Evolutionary conservation across 92 coral and sea anemone species (phyloP).

Genomic region (Epizoanthus rinbou): DNA sequence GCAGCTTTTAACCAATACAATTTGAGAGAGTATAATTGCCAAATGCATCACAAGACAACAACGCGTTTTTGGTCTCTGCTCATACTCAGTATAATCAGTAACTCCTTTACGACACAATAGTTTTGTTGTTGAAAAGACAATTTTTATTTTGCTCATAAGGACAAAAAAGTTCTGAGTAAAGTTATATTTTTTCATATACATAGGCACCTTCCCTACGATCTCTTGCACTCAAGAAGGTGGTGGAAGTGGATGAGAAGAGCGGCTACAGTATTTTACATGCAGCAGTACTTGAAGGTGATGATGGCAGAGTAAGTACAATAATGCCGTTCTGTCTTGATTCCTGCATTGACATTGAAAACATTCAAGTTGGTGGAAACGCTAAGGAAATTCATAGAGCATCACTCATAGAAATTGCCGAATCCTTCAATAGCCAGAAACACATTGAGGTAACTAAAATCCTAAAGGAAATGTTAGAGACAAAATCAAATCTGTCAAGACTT

Average conservation of each 20-base stretch:
- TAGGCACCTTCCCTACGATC: background rate
- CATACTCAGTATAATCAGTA: too few species aligned
- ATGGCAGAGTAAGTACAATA: background rate
- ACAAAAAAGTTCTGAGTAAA: background rate
- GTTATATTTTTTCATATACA: background rate
- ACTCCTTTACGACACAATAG: too few species aligned
- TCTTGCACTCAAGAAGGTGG: background rate
- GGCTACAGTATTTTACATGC: slow-evolving; percentile 2
- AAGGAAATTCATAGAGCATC: background rate
- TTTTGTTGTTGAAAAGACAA: too few species aligned
- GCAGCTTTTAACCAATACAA: too few species aligned
- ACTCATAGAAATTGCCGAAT: background rate
- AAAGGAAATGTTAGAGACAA: too few species aligned
- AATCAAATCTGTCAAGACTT: too few species aligned
- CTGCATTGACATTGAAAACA: background rate
- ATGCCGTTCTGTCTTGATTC: background rate
- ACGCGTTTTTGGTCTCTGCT: too few species aligned
- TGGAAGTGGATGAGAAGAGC: background rate
- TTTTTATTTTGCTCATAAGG: too few species aligned
- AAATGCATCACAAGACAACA: too few species aligned
- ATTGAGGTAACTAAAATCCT: background rate
- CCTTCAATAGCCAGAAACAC: background rate
- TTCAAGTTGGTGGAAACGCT: background rate
- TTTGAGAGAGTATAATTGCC: too few species aligned
- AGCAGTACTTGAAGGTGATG: background rate